phyloP scores from a whole-genome alignment of 1,140 invertebrate genomes.

The Heliothis subflexa region DNA sequence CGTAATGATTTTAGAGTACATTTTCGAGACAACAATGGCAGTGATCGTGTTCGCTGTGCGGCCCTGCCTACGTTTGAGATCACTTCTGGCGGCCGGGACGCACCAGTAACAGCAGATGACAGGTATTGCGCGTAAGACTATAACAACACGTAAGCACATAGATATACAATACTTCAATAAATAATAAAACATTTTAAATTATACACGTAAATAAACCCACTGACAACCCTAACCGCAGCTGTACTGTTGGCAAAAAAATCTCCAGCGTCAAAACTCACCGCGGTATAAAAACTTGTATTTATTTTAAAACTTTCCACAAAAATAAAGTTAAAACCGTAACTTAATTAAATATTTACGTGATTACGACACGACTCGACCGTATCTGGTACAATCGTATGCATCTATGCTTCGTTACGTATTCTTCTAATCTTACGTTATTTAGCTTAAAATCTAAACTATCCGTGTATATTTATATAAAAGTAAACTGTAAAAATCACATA shows the following conservation, averaged over 20 bases:
- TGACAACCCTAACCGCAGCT: conserved; percentile 1
- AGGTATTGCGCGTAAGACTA: conserved; percentile 42
- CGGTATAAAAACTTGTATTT: no score
- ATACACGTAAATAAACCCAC: background rate
- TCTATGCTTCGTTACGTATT: conserved; percentile 49
- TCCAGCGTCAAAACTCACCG: no score
- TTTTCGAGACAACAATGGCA: conserved; percentile 66
- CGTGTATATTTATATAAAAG: conserved; percentile 70
- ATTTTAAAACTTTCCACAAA: background rate
- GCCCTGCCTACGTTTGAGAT: conserved; percentile 71
- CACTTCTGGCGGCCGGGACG: conserved; percentile 69
- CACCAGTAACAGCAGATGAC: conserved; percentile 51
- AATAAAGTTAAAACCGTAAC: background rate
- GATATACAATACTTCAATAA: conserved; percentile 46
- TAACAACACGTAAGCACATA: conserved; percentile 49
- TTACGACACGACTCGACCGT: background rate
- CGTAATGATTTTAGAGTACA: conserved; percentile 49
- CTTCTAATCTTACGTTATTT: conserved; percentile 52
- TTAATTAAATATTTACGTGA: conserved; percentile 18
- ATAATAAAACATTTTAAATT: conserved; percentile 50
- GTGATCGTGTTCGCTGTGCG: conserved; percentile 56
- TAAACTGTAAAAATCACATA: conserved; percentile 73
- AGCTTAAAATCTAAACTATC: conserved; percentile 62
- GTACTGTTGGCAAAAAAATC: conserved; percentile 9
- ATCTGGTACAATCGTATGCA: conserved; percentile 40